A percentile compares a stretch with the other conserved stretches of the same genome.
These are phyloP conservation scores for Phrynocephalus versicolor DNA, from an alignment of 2,113 vertebrate genomes.

Conservation along the genomic window DNA sequence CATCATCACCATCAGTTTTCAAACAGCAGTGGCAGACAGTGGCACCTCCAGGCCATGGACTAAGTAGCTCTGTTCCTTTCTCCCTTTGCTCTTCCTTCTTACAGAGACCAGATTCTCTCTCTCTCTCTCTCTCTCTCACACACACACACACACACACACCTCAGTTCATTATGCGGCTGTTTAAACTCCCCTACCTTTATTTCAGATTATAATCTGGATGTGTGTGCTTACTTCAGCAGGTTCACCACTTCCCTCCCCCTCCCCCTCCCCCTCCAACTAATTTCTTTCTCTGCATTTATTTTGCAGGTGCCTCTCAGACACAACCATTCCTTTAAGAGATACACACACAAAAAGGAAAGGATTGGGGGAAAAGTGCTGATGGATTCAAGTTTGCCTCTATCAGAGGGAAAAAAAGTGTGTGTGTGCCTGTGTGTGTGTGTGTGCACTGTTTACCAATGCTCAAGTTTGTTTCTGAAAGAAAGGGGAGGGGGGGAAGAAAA, in stretches of 20 bases:
- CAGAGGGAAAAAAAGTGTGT: background rate
- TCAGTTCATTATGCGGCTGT: background rate
- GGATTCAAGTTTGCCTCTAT: background rate
- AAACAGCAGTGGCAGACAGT: background rate
- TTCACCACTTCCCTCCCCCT: background rate
- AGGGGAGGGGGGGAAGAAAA: no score
- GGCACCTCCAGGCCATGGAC: background rate
- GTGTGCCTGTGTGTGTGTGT: background rate
- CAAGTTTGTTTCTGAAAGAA: slow-evolving; percentile 54
- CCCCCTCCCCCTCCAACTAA: background rate
- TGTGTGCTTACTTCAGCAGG: slow-evolving; percentile 6
- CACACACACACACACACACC: no score
- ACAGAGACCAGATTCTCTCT: background rate
- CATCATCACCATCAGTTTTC: background rate
- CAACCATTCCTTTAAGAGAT: background rate
- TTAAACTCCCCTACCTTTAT: background rate
- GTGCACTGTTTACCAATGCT: slow-evolving; percentile 26
- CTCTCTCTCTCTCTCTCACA: no score
- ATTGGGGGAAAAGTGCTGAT: background rate
- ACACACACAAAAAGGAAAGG: background rate
- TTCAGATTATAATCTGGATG: slow-evolving; percentile 20
- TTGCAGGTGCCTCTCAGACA: background rate
- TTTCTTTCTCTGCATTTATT: slow-evolving; percentile 1
- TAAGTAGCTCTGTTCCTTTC: background rate
- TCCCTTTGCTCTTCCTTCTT: background rate